Evolutionary conservation across 2,888 invertebrate genomes (phyloP).

Genomic region (Netelia inedita): DNA sequence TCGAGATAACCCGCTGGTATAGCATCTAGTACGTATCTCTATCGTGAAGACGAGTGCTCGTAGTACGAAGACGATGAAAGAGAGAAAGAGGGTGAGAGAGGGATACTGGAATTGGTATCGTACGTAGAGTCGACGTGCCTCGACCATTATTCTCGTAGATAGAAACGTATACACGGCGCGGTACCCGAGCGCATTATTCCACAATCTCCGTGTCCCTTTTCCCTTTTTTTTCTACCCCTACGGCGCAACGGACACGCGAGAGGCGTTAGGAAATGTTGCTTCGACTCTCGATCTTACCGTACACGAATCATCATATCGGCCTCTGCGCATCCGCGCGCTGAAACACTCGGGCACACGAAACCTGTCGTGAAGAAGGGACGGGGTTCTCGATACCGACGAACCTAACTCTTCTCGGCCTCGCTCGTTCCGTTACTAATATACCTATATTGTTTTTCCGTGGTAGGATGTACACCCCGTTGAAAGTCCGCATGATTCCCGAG

Average conservation of each 20-base stretch:
- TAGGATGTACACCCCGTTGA: slow-evolving; percentile 34
- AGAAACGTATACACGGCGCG: slow-evolving; percentile 35
- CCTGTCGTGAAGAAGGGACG: slow-evolving; percentile 55
- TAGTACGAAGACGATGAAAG: background rate
- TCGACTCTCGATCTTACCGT: slow-evolving; percentile 57
- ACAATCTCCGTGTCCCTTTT: slow-evolving; percentile 40
- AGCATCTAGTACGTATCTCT: background rate
- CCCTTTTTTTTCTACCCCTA: slow-evolving; percentile 16
- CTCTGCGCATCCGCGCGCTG: slow-evolving; percentile 31
- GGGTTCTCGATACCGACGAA: slow-evolving; percentile 53
- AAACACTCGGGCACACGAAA: slow-evolving; percentile 33
- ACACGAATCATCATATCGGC: slow-evolving; percentile 44
- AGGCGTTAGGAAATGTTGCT: slow-evolving; percentile 51
- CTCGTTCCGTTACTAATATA: slow-evolving; percentile 15
- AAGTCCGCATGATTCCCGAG: slow-evolving; percentile 60
- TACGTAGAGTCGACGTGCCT: background rate
- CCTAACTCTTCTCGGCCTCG: slow-evolving; percentile 50
- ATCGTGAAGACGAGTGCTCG: background rate
- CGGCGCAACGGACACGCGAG: slow-evolving; percentile 17
- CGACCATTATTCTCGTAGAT: slow-evolving; percentile 50
- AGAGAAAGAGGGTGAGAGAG: background rate
- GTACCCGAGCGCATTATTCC: slow-evolving; percentile 45
- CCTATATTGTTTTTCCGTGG: background rate
- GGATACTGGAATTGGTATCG: slow-evolving; percentile 26
- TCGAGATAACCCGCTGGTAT: background rate